These are phyloP conservation scores for Desmophyllum pertusum DNA, from an alignment of 92 coral and sea anemone genomes.

Conservation along the genomic window DNA sequence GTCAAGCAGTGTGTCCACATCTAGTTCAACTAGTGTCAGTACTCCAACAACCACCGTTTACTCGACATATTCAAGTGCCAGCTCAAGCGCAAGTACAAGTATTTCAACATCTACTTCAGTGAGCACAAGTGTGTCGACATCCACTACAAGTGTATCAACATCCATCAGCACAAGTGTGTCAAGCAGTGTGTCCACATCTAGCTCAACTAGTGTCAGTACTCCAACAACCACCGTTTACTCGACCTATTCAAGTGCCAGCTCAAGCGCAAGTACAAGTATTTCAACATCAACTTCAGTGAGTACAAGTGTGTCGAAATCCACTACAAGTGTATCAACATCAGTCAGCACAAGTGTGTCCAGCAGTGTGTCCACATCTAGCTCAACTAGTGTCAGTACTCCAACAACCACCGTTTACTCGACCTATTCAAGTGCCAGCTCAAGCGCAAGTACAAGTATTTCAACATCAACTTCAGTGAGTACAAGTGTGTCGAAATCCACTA, in stretches of 20 bases:
- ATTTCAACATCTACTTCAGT: not conserved
- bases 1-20: not conserved
- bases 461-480: not conserved
- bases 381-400: conserved; percentile 5
- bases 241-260: not conserved
- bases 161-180: conserved; percentile 10
- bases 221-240: not conserved
- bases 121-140: not conserved
- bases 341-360: not conserved
- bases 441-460: not conserved
- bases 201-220: not conserved
- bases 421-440: not conserved
- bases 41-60: not conserved
- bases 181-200: conserved; percentile 16
- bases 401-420: not conserved
- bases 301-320: not conserved
- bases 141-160: conserved; percentile 3
- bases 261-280: too few species aligned
- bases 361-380: not conserved
- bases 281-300: not conserved
- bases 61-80: not conserved
- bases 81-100: not conserved
- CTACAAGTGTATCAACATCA: conserved; percentile 1
- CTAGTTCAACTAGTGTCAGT: conserved; percentile 15
- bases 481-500: too few species aligned